Percentiles rank a stretch among this genome's conserved stretches.
Conservation (phyloP, 1,140 invertebrate species). For the Dendroctonus ponderosae region DNA sequence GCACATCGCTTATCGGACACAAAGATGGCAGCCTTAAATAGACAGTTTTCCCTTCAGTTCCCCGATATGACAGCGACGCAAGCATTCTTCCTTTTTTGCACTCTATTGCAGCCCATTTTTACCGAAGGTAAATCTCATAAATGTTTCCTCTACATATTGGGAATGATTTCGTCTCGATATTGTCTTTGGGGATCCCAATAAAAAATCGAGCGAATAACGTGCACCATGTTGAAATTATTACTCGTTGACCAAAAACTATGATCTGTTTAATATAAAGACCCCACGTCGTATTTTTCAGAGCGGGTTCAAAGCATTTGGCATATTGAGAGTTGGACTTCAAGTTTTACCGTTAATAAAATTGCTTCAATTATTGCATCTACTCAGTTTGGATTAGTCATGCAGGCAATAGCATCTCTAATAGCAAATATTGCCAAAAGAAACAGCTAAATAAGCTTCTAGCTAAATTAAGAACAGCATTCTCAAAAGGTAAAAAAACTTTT, state of each 20-base stretch:
- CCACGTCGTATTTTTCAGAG: slow-evolving; percentile 8
- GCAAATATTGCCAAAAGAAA: no score
- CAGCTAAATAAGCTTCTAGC: no score
- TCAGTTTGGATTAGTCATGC: no score
- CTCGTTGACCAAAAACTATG: slow-evolving; percentile 33
- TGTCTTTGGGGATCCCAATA: slow-evolving; percentile 29
- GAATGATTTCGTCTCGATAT: slow-evolving; percentile 30
- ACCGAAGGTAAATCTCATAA: slow-evolving; percentile 41
- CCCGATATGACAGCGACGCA: slow-evolving; percentile 44
- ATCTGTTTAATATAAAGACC: slow-evolving; percentile 24
- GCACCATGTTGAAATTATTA: slow-evolving; percentile 34
- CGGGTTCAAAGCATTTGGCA: background rate
- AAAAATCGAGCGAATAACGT: slow-evolving; percentile 24
- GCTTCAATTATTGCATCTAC: background rate
- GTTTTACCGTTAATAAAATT: background rate
- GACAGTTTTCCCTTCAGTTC: slow-evolving; percentile 40
- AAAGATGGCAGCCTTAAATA: slow-evolving; percentile 44
- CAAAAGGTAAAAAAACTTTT: no score
- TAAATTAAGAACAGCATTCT: no score
- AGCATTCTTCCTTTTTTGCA: slow-evolving; percentile 45
- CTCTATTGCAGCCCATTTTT: slow-evolving; percentile 44
- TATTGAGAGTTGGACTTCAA: background rate
- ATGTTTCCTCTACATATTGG: slow-evolving; percentile 35
- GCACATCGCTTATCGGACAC: slow-evolving; percentile 36
- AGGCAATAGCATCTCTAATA: no score